Base-by-base conservation (phyloP, 1,140 invertebrate species). In the Papilio glaucus region DNA sequence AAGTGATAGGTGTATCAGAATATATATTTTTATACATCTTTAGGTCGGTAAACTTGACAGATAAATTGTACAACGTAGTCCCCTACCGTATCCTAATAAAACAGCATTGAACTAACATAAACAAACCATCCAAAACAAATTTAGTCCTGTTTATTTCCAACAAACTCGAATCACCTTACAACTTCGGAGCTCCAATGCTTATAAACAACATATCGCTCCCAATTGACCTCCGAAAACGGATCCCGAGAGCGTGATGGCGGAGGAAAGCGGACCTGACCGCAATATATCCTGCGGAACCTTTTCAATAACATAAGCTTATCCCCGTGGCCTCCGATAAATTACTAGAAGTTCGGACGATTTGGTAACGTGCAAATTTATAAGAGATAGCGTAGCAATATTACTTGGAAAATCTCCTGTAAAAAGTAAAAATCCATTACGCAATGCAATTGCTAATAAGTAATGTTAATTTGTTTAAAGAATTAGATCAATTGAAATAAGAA, bases 241-340 rank as follows among this genome's bases (percentile, higher is more conserved):
- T 85, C 85, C 82, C 88, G 41, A 26, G 85, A 79, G 85, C 80
- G 75, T 78, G 71, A 83, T 84, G 71, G 78, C 72, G 72, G 37
- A 65, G 61, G 73, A 33, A 71, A 72, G 68, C 69, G 75, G 38
- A 74, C 29, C 53, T 69, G 72, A 81, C 81, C 78, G 82, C 80
- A 82, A 86, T 84, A 88, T 82, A 80, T 86, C 77, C 61, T 76
- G 72, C 73, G 72, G 74, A 84, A 81, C 88, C 83, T 88, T 87
- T 87, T 86, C 88, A 89, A 90, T 89, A 88, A 85, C 85, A 79
- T 82, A 85, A 82, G 81, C 75, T 78, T 77, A 60, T 74, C 77
- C 73, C 69, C 62, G 72, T 78, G 77, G 77, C 80, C 82, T 68
- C 76, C 78, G 76, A 88, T 88, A 88, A 88, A 88, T 86, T 85